Evolutionary conservation across 2,113 vertebrate genomes (phyloP).

Genomic region (Thamnophis sirtalis): DNA sequence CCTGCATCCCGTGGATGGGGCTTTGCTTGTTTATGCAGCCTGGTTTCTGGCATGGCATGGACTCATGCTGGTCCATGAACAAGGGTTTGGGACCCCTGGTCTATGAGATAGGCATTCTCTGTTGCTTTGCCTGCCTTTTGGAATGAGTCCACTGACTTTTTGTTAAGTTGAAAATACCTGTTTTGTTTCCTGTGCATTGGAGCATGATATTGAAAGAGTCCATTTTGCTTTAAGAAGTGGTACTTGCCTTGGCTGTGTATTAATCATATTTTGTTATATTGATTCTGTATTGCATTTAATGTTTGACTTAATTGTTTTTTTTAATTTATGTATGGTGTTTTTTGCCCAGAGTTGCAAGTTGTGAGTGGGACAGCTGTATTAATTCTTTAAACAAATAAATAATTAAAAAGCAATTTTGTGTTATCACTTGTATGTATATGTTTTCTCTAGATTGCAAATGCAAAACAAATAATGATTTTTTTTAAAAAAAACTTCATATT

Average conservation of each 20-base stretch:
- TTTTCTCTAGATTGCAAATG: not conserved
- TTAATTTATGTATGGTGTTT: not conserved
- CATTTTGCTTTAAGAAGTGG: not conserved
- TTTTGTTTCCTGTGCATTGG: not conserved
- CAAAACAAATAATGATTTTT: not conserved
- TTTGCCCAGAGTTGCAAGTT: not conserved
- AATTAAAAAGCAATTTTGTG: not conserved
- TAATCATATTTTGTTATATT: not conserved
- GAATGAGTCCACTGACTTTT: not conserved
- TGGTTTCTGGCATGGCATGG: not conserved
- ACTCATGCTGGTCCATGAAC: not conserved
- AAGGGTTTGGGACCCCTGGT: not conserved
- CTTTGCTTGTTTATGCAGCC: not conserved
- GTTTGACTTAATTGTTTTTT: not conserved
- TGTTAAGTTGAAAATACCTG: not conserved
- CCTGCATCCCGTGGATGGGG: not conserved
- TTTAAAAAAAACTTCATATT: not conserved
- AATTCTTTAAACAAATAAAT: not conserved
- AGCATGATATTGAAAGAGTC: not conserved
- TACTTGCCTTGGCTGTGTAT: not conserved
- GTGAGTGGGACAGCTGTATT: not conserved
- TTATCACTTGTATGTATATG: not conserved
- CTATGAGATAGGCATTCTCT: not conserved
- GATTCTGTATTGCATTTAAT: not conserved
- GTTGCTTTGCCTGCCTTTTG: not conserved